Base-by-base conservation (phyloP, 2,888 invertebrate species). In the Holacanthella duospinosa region DNA sequence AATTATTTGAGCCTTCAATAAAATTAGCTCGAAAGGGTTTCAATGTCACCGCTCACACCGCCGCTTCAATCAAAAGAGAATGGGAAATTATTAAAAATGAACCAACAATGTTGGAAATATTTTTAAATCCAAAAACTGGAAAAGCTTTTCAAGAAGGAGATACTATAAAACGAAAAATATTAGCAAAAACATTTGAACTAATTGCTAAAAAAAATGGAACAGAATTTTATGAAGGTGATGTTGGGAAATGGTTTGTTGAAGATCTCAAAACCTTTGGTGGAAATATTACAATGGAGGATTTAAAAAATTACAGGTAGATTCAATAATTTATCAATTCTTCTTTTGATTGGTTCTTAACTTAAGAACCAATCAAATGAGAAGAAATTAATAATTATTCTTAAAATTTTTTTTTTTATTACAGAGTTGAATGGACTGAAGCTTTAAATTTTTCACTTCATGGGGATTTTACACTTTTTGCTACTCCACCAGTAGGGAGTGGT, bases 201-300 rank as follows among this genome's bases (percentile, higher is more conserved):
- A 84, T 93, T 61, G 84, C 85, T 0, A 76, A 80, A 62, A 82
- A 87, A 74, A 88, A 88, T 44, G 83, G 83, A 43, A 79, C 82
- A 68, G 84, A 85, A 70, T 83, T 93, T 61, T 92, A 93, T 79
- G 83, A 44, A 9, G 56, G 66, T 25, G 59, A 62, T 1, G 66
- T 80, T 26, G 76, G 77, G 2, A 65, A 69, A 24, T 72, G 74
- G 43, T 76, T 81, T 54, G 75, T 78, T 0, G 64, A 72, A 0
- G 81, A 81, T 66, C 69, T 93, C 27, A 76, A 80, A 71, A 78
- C 77, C 0, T 79, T 83, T 65, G 87, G 87, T 58, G 90, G 92
- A 29, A 88, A 89, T 64, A 83, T 94, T 58, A 87, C 86, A 1
- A 81, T 81, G 72, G 82, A 87, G 60, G 94, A 94, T 77, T 80